Conservation (phyloP, 2,888 invertebrate genomes). For the Heliconius ethilla region DNA sequence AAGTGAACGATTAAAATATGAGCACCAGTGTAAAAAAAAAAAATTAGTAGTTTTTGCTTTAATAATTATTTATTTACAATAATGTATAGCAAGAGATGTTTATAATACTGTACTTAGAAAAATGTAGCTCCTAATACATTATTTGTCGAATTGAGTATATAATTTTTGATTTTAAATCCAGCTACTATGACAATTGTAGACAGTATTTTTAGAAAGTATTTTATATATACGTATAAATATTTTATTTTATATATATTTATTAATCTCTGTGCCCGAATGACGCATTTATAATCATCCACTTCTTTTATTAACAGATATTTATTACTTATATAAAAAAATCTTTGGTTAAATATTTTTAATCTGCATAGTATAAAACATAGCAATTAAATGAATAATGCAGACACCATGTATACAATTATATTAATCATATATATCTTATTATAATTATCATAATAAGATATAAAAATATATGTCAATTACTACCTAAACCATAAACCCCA, state of each 20-base stretch:
- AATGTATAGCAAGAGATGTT: background rate
- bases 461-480: slow-evolving; percentile 46
- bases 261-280: background rate
- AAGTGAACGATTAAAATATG: background rate
- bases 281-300: background rate
- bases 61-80: background rate
- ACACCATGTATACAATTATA: slow-evolving; percentile 28
- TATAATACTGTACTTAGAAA: background rate
- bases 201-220: too few species aligned
- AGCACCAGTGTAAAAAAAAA: background rate
- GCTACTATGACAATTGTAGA: too few species aligned
- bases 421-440: background rate
- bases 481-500: slow-evolving; percentile 44
- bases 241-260: too few species aligned
- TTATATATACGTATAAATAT: too few species aligned
- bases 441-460: slow-evolving; percentile 36
- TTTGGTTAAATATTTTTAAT: slow-evolving; percentile 46
- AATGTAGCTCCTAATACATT: too few species aligned
- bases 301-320: slow-evolving; percentile 7
- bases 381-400: slow-evolving; percentile 40
- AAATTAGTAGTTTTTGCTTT: background rate
- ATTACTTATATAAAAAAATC: slow-evolving; percentile 40
- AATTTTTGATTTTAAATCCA: too few species aligned
- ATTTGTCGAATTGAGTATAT: too few species aligned
- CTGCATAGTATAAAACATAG: slow-evolving; percentile 39